Evolutionary conservation across 1,140 invertebrate species (phyloP).

Genomic region (Schlechtendalia chinensis): DNA sequence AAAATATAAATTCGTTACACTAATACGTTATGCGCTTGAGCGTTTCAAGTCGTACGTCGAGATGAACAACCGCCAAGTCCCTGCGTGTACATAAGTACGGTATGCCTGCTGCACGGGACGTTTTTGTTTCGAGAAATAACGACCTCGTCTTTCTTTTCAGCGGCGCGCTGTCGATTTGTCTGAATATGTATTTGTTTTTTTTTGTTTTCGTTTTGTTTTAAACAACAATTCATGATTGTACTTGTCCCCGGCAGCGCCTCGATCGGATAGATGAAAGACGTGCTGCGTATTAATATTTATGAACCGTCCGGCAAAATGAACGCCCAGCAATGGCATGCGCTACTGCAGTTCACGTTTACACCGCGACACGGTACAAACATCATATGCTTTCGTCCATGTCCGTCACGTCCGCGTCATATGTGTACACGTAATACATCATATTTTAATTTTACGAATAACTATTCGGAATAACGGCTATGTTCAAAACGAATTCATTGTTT

Average conservation of each 20-base stretch:
- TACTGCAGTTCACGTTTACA: not conserved
- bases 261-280: slow-evolving; percentile 9
- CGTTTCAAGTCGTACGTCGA: not conserved
- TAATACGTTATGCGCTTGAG: too few relatives aligned
- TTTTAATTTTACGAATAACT: too few relatives aligned
- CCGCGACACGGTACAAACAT: too few relatives aligned
- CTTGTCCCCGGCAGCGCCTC: slow-evolving; percentile 19
- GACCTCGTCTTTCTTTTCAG: slow-evolving; percentile 11
- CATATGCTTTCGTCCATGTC: too few relatives aligned
- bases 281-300: slow-evolving; percentile 22
- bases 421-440: too few relatives aligned
- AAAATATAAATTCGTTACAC: too few relatives aligned
- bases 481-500: too few relatives aligned
- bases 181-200: not conserved
- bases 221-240: slow-evolving; percentile 26
- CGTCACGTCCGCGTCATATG: too few relatives aligned
- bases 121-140: slow-evolving; percentile 25
- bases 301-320: not conserved
- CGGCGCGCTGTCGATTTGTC: not conserved
- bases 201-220: not conserved
- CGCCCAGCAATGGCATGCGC: not conserved
- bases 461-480: too few relatives aligned
- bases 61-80: not conserved
- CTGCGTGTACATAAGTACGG: not conserved
- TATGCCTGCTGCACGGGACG: not conserved